Base-by-base conservation (phyloP, 64 coral and sea anemone genomes). In the Catalaphyllia jardinei region DNA sequence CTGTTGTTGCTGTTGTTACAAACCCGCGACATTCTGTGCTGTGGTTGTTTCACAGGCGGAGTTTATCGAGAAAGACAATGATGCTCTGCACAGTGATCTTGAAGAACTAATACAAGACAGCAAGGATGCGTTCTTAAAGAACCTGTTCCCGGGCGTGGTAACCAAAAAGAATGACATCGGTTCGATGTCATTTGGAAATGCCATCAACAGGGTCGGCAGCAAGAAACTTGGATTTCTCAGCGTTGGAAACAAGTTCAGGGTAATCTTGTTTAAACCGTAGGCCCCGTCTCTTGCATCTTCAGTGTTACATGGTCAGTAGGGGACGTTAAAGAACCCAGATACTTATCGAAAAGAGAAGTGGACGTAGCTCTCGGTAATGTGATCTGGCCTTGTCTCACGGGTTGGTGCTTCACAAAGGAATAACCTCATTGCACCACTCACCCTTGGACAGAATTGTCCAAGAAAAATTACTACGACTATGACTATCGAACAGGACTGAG, bases 21-120 rank as follows among this genome's bases (percentile, higher is more conserved):
- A 6, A 46, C 39, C 6, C 39, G 0, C 4, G 39, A 46, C 39
- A 54, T 24, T 82, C 57, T 19, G 4, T 54, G 14, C 33, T 35
- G 30, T 59, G 54, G 17, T 59, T 62, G 0, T 28, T 67, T 85
- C 60, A 67, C 87, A 95, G 96, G 59, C 90, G 51, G 93, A 98
- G 60, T 98, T 98, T 75, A 89, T 95, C 29, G 96, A 95, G 49
- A 98, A 98, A 78, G 95, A 98, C 52, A 95, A 98, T 75, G 96
- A 98, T 60, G 96, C 96, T 4, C 85, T 98, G 1, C 96, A 98
- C 59, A 92, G 82, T 27, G 96, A 98, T 50, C 88, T 98, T 2
- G 88, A 95, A 79, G 88, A 95, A 24, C 83, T 98, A 0, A 92
- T 98, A 54, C 89, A 94, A 28, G 94, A 98, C 83, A 98, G 96